Base-by-base conservation (phyloP, 1,140 invertebrate genomes). In the Pseudomyrmex gracilis region DNA sequence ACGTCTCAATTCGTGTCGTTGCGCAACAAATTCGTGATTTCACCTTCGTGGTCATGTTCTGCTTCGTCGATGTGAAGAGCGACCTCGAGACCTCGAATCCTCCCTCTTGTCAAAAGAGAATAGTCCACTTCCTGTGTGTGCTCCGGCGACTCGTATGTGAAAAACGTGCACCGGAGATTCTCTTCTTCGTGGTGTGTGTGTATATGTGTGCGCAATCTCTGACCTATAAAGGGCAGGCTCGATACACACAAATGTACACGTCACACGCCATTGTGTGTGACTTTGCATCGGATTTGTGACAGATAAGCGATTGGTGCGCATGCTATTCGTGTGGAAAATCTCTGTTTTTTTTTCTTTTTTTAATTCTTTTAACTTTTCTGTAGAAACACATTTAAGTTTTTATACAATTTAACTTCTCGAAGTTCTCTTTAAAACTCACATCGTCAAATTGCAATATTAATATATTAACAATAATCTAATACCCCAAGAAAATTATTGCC, bases 21-120 rank as follows among this genome's bases (percentile, higher is more conserved):
- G 63, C 63, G 61, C 73, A 83, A 83, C n/a, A 64, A 83, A 83
- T 83, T 83, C 45, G n/a, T 60, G 82, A 78, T 83, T 83, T 83
- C 82, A 67, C 82, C 82, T 89, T 86, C 83, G 80, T 49, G 68
- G 67, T 51, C 61, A 71, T 55, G 55, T 43, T 68, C 85, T 78
- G 63, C 66, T 88, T 80, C 34, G 34, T 43, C 63, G 68, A 90
- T 87, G 88, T 87, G 84, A 76, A 49, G 64, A 70, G 76, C 89
- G 91, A 92, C 91, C 90, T 87, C 86, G 68, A 92, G 91, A 92
- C 90, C 87, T 91, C 89, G 67, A 91, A 89, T 87, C 34, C 47
- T 47, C 49, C 20, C 49, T 71, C 34, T 86, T 45, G 73, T 77
- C 74, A 76, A 83, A 74, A 67, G 78, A 84, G 57, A 60, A 82